These are phyloP conservation scores for Danaus plexippus DNA, from an alignment of 1,140 invertebrate species.

Conservation along the genomic window DNA sequence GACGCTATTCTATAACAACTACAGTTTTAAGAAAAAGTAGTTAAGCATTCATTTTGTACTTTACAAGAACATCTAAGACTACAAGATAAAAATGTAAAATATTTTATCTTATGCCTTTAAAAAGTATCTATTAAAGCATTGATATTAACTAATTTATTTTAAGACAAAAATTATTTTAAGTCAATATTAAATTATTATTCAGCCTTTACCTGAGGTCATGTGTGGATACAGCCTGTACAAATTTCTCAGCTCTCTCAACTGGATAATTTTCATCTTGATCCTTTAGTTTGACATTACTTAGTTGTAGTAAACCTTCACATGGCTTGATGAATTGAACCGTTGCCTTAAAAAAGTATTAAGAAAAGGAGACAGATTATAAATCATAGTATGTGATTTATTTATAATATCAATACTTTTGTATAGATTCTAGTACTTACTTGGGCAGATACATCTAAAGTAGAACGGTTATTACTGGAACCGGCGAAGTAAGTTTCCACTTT, in stretches of 20 bases:
- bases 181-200: too few species aligned
- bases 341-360: conserved; percentile 35
- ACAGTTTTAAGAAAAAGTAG: too few species aligned
- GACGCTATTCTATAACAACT: too few species aligned
- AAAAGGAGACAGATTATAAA: conserved; percentile 2
- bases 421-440: conserved; percentile 45
- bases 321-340: conserved; percentile 72
- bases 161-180: too few species aligned
- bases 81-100: too few species aligned
- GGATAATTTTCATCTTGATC: conserved; percentile 69
- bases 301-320: conserved; percentile 74
- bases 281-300: conserved; percentile 53
- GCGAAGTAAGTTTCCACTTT: conserved; percentile 76
- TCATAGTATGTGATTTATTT: too few species aligned
- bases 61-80: too few species aligned
- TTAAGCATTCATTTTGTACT: too few species aligned
- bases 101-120: too few species aligned
- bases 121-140: too few species aligned
- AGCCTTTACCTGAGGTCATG: conserved; percentile 56
- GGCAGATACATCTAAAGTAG: conserved; percentile 74
- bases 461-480: conserved; percentile 77
- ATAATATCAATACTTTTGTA: neutral
- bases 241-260: conserved; percentile 68
- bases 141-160: too few species aligned
- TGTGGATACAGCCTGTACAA: conserved; percentile 62